These are phyloP conservation scores for Hucho hucho DNA, from an alignment of 2,113 vertebrate species.

Conservation along the genomic window DNA sequence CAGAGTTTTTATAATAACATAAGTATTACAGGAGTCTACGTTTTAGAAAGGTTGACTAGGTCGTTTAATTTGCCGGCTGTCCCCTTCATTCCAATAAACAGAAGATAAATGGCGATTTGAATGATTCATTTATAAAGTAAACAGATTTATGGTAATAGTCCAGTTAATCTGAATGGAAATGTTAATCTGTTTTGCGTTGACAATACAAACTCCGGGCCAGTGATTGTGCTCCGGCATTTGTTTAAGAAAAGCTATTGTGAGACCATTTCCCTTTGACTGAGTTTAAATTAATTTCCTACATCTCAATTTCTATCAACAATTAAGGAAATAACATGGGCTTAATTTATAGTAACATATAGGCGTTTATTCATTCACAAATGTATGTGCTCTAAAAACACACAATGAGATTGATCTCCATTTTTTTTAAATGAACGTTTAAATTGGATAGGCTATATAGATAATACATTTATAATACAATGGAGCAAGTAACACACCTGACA, in stretches of 20 bases:
- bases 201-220: constrained; percentile 30
- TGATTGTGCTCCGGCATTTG: constrained; percentile 21
- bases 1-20: background rate
- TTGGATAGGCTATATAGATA: constrained; percentile 8
- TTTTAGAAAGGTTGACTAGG: background rate
- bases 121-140: constrained; percentile 44
- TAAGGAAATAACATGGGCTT: background rate
- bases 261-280: background rate
- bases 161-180: constrained; percentile 44
- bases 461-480: constrained; percentile 7
- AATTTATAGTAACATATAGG: background rate
- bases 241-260: constrained; percentile 36
- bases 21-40: background rate
- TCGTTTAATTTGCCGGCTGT: background rate
- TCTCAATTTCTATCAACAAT: background rate
- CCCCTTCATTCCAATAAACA: constrained; percentile 3
- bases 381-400: background rate
- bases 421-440: background rate
- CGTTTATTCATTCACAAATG: background rate
- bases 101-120: constrained; percentile 15
- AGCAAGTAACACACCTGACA: constrained; percentile 34
- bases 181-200: constrained; percentile 38
- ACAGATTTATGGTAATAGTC: constrained; percentile 47
- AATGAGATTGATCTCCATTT: background rate
- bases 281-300: background rate